A percentile compares a stretch with the other conserved stretches of the same genome.
phyloP scores from a whole-genome alignment of 35 echinoderm and acorn worm genomes.

The Stichopus chloronotus region DNA sequence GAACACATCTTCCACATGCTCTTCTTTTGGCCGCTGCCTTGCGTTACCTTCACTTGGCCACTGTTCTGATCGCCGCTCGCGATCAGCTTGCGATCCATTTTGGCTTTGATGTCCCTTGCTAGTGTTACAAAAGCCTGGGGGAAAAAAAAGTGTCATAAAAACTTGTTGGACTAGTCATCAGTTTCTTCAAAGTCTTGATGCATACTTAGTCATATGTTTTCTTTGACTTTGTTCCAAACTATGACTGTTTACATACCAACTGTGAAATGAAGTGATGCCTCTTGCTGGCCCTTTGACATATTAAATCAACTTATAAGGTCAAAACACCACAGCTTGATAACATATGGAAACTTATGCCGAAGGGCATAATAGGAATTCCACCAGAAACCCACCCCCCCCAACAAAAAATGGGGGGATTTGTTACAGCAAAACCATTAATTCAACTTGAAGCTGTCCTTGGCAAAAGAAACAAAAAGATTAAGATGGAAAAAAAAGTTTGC shows the following conservation, averaged over 20 bases:
- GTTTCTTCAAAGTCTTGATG: too few relatives aligned
- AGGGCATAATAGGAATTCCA: too few relatives aligned
- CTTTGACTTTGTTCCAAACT: not conserved
- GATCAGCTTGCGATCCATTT: constrained; percentile 98
- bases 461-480: too few relatives aligned
- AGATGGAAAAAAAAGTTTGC: too few relatives aligned
- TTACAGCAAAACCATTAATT: too few relatives aligned
- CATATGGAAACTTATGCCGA: too few relatives aligned
- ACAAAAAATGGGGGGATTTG: too few relatives aligned
- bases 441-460: too few relatives aligned
- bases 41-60: constrained; percentile 64
- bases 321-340: too few relatives aligned
- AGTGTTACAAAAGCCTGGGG: constrained; percentile 92
- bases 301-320: too few relatives aligned
- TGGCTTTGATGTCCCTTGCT: constrained; percentile 96
- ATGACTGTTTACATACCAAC: not conserved
- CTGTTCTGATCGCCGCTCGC: constrained; percentile 69
- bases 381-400: too few relatives aligned
- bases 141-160: not conserved
- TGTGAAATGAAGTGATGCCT: not conserved
- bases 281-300: too few relatives aligned
- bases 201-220: not conserved
- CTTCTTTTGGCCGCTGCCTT: constrained; percentile 66
- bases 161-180: not conserved
- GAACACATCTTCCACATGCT: constrained; percentile 84